phyloP scores from a whole-genome alignment of 2,888 invertebrate species.

The Nudaria mundana region DNA sequence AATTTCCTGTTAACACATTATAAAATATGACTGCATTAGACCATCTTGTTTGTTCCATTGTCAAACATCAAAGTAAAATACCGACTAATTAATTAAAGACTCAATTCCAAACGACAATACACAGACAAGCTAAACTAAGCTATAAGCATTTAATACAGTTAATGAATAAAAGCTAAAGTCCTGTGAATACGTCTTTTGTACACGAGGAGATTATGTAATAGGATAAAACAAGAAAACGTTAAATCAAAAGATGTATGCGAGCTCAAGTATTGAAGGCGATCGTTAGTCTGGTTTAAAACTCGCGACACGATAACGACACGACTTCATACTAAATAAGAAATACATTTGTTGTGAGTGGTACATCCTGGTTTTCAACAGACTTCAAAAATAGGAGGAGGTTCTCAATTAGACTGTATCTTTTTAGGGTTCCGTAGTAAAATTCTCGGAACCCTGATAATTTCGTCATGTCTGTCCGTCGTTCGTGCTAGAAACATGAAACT shows the following conservation, averaged over 20 bases:
- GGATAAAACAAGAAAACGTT: slow-evolving; percentile 36
- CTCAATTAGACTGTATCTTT: too few relatives aligned
- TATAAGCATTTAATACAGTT: slow-evolving; percentile 10
- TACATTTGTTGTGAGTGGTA: too few relatives aligned
- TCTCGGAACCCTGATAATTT: too few relatives aligned
- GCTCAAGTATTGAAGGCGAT: slow-evolving; percentile 41
- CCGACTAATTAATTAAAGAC: slow-evolving; percentile 42
- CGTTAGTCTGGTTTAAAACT: slow-evolving; percentile 15
- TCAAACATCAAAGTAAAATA: slow-evolving; percentile 38
- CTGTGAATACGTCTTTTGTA: slow-evolving; percentile 23
- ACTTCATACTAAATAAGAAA: too few relatives aligned
- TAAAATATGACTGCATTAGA: slow-evolving; percentile 27
- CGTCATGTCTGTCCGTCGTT: too few relatives aligned
- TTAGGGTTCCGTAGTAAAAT: too few relatives aligned
- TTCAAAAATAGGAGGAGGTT: too few relatives aligned
- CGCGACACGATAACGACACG: slow-evolving; percentile 27
- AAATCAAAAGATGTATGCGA: slow-evolving; percentile 34
- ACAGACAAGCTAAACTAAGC: slow-evolving; percentile 16
- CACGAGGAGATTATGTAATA: slow-evolving; percentile 38
- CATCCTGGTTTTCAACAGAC: too few relatives aligned
- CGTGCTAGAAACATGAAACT: too few relatives aligned
- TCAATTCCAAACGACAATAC: slow-evolving; percentile 27
- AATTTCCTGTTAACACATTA: slow-evolving; percentile 27
- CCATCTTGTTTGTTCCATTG: slow-evolving; percentile 26
- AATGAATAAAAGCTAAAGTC: slow-evolving; percentile 22